A percentile compares a stretch with the other conserved stretches of the same genome.
Evolutionary conservation across 2,797 vertebrate species (phyloP).

Genomic region (Sebastes variabilis): DNA sequence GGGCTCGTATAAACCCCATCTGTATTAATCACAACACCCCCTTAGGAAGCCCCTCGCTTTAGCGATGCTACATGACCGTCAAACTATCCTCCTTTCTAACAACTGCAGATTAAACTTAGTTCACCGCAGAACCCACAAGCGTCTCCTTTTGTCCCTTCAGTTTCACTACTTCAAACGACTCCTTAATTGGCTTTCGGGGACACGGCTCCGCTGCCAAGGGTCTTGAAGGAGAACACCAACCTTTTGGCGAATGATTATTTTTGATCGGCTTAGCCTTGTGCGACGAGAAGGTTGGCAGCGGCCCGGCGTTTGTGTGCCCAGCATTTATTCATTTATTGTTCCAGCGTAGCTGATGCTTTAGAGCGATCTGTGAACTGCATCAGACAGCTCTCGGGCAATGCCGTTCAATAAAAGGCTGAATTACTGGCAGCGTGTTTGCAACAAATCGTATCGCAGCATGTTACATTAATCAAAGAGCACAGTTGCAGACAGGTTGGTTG

Average conservation of each 20-base stretch:
- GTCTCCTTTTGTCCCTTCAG: constrained; percentile 1
- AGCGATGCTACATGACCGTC: neutral
- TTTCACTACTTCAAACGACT: constrained; percentile 13
- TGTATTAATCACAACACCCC: neutral
- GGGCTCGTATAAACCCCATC: neutral
- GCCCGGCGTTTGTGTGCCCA: neutral
- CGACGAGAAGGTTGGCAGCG: constrained; percentile 27
- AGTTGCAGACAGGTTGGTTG: neutral
- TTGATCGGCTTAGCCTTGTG: constrained; percentile 27
- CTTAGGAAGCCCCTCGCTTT: neutral
- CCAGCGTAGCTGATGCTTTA: constrained; percentile 15
- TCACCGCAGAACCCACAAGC: neutral
- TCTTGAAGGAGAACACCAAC: constrained; percentile 27
- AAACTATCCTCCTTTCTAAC: neutral
- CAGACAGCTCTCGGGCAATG: neutral
- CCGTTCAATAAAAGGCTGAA: constrained; percentile 13
- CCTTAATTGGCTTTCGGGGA: constrained; percentile 33
- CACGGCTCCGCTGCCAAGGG: constrained; percentile 22
- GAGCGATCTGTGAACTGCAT: constrained; percentile 25
- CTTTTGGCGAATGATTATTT: constrained; percentile 46
- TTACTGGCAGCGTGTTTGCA: constrained; percentile 7
- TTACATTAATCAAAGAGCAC: constrained; percentile 5
- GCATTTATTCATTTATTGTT: constrained; percentile 28
- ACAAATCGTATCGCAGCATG: constrained; percentile 1
- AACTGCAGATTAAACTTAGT: neutral